These are phyloP conservation scores for Troglohyphantes excavatus DNA, from an alignment of 2,888 invertebrate species.

Conservation along the genomic window DNA sequence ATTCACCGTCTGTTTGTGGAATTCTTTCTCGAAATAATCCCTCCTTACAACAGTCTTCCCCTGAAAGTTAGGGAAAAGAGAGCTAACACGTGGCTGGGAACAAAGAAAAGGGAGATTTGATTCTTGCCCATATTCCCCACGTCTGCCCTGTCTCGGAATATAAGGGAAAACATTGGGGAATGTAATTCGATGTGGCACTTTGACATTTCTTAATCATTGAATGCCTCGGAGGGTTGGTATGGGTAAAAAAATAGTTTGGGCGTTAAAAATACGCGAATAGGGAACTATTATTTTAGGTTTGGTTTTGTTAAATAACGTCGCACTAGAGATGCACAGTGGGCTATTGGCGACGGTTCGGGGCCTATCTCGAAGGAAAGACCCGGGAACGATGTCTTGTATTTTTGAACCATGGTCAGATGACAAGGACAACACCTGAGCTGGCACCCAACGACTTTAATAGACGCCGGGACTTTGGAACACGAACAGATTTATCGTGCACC, in stretches of 20 bases:
- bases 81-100: background rate
- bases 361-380: no score
- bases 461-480: no score
- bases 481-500: no score
- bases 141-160: background rate
- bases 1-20: slow-evolving; percentile 25
- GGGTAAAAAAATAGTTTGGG: background rate
- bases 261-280: no score
- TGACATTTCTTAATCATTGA: slow-evolving; percentile 63
- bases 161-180: background rate
- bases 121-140: background rate
- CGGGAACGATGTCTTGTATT: no score
- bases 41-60: slow-evolving; percentile 37
- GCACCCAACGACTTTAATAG: no score
- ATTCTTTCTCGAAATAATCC: slow-evolving; percentile 25
- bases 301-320: no score
- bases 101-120: slow-evolving; percentile 41
- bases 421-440: no score
- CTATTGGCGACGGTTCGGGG: no score
- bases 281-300: no score
- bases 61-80: background rate
- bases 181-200: slow-evolving; percentile 21
- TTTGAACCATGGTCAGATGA: no score
- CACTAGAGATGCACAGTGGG: no score
- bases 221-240: background rate